A percentile compares a stretch with the other conserved stretches of the same genome.
phyloP scores from a whole-genome alignment of 1,140 invertebrate species.

The Ladona fulva region DNA sequence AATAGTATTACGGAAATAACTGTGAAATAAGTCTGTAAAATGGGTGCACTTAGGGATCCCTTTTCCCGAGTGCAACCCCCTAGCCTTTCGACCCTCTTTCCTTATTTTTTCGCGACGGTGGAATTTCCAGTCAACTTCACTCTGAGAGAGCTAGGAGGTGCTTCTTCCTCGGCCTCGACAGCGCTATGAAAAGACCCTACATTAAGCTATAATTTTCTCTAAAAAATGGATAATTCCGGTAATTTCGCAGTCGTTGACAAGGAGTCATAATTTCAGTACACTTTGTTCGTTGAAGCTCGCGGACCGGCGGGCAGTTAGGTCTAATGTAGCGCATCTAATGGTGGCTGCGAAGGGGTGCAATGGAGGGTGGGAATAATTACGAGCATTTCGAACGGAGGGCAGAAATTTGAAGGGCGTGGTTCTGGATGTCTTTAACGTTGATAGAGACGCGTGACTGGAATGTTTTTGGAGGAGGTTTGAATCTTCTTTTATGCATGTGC shows the following conservation, averaged over 20 bases:
- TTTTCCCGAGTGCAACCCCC: not conserved
- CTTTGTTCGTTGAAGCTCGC: constrained; percentile 21
- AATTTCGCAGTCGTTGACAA: constrained; percentile 24
- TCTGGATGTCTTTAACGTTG: too few species aligned
- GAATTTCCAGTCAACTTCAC: constrained; percentile 16
- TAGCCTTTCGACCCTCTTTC: constrained; percentile 6
- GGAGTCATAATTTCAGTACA: constrained; percentile 23
- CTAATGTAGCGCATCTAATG: constrained; percentile 13
- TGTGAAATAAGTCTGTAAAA: constrained; percentile 10
- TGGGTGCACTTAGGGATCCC: constrained; percentile 12
- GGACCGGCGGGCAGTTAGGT: not conserved
- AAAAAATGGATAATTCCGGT: constrained; percentile 25
- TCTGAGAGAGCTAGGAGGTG: not conserved
- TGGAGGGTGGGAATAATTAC: constrained; percentile 11
- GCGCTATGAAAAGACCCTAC: constrained; percentile 12
- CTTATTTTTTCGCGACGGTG: not conserved
- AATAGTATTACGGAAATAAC: constrained; percentile 21
- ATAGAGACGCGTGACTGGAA: too few species aligned
- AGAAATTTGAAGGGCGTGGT: too few species aligned
- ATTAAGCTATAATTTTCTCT: constrained; percentile 25
- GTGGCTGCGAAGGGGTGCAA: not conserved
- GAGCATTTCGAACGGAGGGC: not conserved
- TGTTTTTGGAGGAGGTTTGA: too few species aligned
- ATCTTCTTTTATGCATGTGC: too few species aligned
- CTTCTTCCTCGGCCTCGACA: not conserved